A percentile compares a stretch with the other conserved stretches of the same genome.
Evolutionary conservation across 2,888 invertebrate genomes (phyloP).

Genomic region (Thelaira solivaga): DNA sequence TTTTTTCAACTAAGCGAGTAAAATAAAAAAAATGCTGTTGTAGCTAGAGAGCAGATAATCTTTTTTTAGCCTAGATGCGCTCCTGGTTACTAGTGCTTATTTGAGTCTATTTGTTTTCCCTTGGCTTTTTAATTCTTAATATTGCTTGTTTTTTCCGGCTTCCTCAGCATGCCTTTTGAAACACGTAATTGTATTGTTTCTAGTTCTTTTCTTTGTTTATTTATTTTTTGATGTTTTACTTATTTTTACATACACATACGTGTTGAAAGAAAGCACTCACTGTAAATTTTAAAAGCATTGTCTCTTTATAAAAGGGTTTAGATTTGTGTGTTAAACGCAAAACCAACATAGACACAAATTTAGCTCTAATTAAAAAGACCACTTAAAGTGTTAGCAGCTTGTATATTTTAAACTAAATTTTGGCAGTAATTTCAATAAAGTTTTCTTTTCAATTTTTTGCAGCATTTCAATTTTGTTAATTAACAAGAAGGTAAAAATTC

Average conservation of each 20-base stretch:
- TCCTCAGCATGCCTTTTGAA: slow-evolving; percentile 18
- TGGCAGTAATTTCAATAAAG: no score
- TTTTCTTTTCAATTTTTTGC: no score
- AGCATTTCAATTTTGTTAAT: no score
- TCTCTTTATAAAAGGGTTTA: neutral
- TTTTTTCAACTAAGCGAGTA: no score
- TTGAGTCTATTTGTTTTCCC: slow-evolving; percentile 13
- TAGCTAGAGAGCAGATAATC: no score
- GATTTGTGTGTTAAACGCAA: neutral
- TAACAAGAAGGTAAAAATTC: no score
- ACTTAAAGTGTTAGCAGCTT: no score
- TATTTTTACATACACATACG: neutral
- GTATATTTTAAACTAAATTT: no score
- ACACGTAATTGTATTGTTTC: slow-evolving; percentile 25
- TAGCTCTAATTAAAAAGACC: no score
- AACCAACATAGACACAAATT: neutral
- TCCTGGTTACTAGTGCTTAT: no score
- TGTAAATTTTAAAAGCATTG: neutral
- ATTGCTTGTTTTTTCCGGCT: slow-evolving; percentile 31
- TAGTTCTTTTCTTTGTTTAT: neutral
- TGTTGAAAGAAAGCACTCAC: neutral
- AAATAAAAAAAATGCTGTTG: no score
- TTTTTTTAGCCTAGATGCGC: no score
- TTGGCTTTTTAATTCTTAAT: slow-evolving; percentile 22
- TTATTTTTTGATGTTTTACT: slow-evolving; percentile 8